A percentile compares a stretch with the other conserved stretches of the same genome.
These are phyloP conservation scores for Tor tambroides DNA, from an alignment of 2,113 vertebrate species.

Conservation along the genomic window DNA sequence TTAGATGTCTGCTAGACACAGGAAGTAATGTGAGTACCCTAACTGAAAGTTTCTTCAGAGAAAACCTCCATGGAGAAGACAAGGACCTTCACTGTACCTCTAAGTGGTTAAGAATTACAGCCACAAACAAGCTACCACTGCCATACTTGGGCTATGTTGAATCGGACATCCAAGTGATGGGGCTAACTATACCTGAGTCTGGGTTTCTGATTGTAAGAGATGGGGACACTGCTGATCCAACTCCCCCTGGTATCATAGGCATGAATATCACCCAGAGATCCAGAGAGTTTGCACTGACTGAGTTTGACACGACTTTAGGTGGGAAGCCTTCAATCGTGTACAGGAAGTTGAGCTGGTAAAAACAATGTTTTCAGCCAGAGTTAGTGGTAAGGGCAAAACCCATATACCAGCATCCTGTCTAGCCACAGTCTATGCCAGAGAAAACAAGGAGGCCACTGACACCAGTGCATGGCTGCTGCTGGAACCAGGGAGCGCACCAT, in stretches of 20 bases:
- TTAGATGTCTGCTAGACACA: slow-evolving; percentile 29
- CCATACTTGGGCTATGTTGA: slow-evolving; percentile 47
- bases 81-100: slow-evolving; percentile 31
- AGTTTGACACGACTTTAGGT: slow-evolving; percentile 6
- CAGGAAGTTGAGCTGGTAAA: not conserved
- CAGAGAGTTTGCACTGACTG: slow-evolving; percentile 21
- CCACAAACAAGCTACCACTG: slow-evolving; percentile 26
- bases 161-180: slow-evolving; percentile 40
- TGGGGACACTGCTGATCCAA: not conserved
- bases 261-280: slow-evolving; percentile 47
- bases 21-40: slow-evolving; percentile 45
- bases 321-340: not conserved
- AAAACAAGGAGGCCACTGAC: no score
- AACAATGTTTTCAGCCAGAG: not conserved
- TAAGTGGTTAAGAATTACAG: slow-evolving; percentile 36
- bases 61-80: slow-evolving; percentile 17
- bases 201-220: not conserved
- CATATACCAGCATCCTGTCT: slow-evolving; percentile 35
- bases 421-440: not conserved
- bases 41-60: slow-evolving; percentile 37
- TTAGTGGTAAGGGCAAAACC: slow-evolving; percentile 18
- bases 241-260: slow-evolving; percentile 21
- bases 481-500: slow-evolving; percentile 15
- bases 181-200: slow-evolving; percentile 17
- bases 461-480: slow-evolving; percentile 1